phyloP scores from a whole-genome alignment of 2,888 invertebrate genomes.

The Hylaea fasciaria region DNA sequence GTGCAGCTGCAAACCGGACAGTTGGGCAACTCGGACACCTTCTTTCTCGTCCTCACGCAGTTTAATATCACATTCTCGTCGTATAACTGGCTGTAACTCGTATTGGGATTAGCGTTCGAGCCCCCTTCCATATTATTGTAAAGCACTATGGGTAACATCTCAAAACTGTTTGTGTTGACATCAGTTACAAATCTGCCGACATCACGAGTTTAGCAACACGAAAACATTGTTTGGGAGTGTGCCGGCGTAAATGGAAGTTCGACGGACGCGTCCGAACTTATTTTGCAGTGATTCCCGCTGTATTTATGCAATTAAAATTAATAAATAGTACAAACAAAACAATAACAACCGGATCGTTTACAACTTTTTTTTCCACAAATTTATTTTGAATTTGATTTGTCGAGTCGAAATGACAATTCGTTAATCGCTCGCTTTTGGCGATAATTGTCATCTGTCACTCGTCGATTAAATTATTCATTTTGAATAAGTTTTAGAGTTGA shows the following conservation, averaged over 20 bases:
- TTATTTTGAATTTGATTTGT: conserved; percentile 44
- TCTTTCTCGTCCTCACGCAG: conserved; percentile 84
- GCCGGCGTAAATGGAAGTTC: conserved; percentile 58
- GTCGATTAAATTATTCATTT: not conserved
- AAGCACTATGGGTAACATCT: conserved; percentile 78
- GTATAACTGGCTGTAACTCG: conserved; percentile 61
- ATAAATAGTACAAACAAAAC: conserved; percentile 57
- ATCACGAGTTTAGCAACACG: conserved; percentile 61
- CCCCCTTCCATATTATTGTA: conserved; percentile 79
- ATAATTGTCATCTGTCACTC: not conserved
- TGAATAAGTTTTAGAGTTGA: not conserved
- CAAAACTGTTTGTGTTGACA: conserved; percentile 59
- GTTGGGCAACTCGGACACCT: conserved; percentile 88
- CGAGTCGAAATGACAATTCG: conserved; percentile 39
- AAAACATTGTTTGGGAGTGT: conserved; percentile 52
- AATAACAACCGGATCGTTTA: conserved; percentile 61
- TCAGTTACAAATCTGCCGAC: conserved; percentile 71
- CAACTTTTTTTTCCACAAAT: conserved; percentile 54
- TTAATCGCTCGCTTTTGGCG: conserved; percentile 4
- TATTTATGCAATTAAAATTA: conserved; percentile 47
- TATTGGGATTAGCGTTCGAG: conserved; percentile 61
- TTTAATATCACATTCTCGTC: conserved; percentile 78
- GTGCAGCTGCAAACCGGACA: conserved; percentile 96
- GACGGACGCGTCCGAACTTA: conserved; percentile 57
- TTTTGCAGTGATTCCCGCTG: conserved; percentile 62